Base-by-base conservation (phyloP, 2,113 vertebrate genomes). In the Tretioscincus oriximinensis region DNA sequence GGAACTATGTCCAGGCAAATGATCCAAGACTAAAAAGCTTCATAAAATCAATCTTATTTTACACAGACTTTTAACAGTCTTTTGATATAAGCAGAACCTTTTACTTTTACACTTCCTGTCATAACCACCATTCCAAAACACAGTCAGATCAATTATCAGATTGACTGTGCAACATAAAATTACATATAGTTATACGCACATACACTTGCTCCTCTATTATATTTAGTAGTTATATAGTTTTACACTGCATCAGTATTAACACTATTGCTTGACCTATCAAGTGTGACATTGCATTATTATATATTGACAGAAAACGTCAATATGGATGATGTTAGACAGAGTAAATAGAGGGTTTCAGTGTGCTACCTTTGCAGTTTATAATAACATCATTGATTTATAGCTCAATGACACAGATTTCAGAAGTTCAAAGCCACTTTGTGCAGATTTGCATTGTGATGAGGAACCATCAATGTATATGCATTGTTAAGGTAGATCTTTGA, bases 261-360 rank as follows among this genome's bases (percentile, higher is more conserved):
- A 81, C 79, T 89, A 90, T 85, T 87, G 87, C 81, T 79, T 80
- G 86, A 76, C 82, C 84, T 76, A 88, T 90, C 89, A 91, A 89
- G 85, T 90, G 84, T 91, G 89, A 90, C 85, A 88, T 73, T 86
- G 83, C 85, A 90, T 92, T 91, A 93, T 92, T 90, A 91, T 86
- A 80, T 89, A 91, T 91, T 85, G 92, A 92, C 87, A 92, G 79
- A 89, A 93, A 89, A 88, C 78, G 84, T 91, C 90, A 90, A 92
- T 92, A 90, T 86, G 85, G 86, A 85, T 85, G 82, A 85, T 90
- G 86, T 86, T 88, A 89, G 86, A 84, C 84, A 88, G 85, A 73
- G 66, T 83, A 82, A 90, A 85, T 85, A 91, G 90, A 82, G 80
- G 83, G 81, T 89, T 91, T 90, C 87, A 49, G 64, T 87, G 73